These are phyloP conservation scores for Galbula dea DNA, from an alignment of 2,113 vertebrate genomes.

Conservation along the genomic window DNA sequence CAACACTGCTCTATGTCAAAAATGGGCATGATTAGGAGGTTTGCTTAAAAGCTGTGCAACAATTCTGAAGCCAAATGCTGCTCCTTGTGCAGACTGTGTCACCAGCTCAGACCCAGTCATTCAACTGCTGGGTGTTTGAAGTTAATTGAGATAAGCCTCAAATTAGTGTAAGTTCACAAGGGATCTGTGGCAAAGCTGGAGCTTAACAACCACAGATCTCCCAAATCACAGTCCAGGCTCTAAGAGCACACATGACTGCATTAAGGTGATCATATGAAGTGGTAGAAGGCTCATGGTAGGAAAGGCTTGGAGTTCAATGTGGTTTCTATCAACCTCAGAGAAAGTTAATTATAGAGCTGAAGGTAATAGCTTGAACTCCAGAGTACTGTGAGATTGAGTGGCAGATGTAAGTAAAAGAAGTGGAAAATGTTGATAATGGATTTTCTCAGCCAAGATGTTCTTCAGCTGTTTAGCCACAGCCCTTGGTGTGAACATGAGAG, in stretches of 20 bases:
- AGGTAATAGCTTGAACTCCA: not conserved
- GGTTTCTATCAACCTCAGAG: not conserved
- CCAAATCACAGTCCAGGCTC: not conserved
- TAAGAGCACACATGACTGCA: not conserved
- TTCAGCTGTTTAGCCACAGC: not conserved
- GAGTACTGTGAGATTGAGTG: not conserved
- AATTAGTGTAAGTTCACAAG: not conserved
- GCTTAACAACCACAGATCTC: not conserved
- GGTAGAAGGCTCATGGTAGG: not conserved
- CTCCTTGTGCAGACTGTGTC: not conserved
- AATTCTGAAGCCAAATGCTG: not conserved
- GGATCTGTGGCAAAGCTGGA: not conserved
- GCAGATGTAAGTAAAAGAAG: not conserved
- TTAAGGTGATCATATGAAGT: too few species aligned
- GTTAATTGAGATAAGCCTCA: not conserved
- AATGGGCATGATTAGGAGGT: not conserved
- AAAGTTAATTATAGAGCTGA: not conserved
- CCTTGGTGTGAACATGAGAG: not conserved
- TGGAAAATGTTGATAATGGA: not conserved
- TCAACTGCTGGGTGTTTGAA: not conserved
- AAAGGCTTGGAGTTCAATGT: not conserved
- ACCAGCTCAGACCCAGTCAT: not conserved
- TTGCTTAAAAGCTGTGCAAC: not conserved
- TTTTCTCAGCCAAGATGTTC: not conserved
- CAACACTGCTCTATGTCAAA: not conserved